A percentile compares a stretch with the other conserved stretches of the same genome.
These are phyloP conservation scores for Panthera leo DNA, from an alignment of 2,113 vertebrate genomes.

Conservation along the genomic window DNA sequence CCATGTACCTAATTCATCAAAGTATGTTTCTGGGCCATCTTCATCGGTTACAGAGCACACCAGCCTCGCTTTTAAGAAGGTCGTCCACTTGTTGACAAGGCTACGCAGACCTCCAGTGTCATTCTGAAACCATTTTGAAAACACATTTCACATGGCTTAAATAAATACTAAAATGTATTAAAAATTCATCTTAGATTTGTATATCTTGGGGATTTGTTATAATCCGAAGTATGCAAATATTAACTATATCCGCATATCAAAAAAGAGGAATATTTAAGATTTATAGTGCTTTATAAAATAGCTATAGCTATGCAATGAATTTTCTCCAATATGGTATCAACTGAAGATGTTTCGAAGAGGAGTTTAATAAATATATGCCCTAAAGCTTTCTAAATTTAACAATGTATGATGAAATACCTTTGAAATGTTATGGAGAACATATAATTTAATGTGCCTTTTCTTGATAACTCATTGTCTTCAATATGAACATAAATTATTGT, in stretches of 20 bases:
- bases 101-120: constrained; percentile 98
- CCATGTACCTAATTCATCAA: constrained; percentile 95
- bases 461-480: not conserved
- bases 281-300: not conserved
- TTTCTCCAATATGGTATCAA: not conserved
- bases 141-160: not conserved
- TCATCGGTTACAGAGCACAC: constrained; percentile 97
- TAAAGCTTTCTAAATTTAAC: not conserved
- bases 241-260: not conserved
- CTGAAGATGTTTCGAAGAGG: not conserved
- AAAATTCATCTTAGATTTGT: not conserved
- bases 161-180: not conserved
- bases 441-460: not conserved
- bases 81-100: constrained; percentile 99
- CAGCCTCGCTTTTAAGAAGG: constrained; percentile 96
- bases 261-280: not conserved
- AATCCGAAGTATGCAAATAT: not conserved
- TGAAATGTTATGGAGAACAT: not conserved
- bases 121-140: constrained; percentile 87
- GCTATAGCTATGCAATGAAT: not conserved
- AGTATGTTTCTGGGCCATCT: constrained; percentile 96
- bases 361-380: not conserved
- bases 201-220: not conserved
- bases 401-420: not conserved
- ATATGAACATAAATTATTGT: not conserved